Conservation (phyloP, 2,888 invertebrate genomes). For the Callosobruchus maculatus region DNA sequence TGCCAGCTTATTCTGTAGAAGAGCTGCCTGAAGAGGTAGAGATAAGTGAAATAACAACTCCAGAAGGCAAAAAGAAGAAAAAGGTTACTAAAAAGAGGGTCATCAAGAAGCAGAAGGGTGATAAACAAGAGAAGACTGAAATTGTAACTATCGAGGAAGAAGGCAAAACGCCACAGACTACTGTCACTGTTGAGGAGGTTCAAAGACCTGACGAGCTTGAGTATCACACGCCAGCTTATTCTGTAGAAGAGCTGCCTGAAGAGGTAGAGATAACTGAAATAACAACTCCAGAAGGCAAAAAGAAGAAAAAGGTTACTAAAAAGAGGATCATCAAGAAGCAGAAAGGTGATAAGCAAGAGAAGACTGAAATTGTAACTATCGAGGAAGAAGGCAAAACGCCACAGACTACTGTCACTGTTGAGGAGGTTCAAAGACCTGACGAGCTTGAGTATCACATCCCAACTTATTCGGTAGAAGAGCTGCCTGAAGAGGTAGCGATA, state of each 20-base stretch:
- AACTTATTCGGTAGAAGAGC: conserved; percentile 35
- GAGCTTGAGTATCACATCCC: conserved; percentile 27
- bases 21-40: conserved; percentile 31
- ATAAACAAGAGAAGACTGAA: conserved; percentile 42
- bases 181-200: conserved; percentile 27
- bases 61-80: conserved; percentile 26
- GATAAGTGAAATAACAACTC: conserved; percentile 14
- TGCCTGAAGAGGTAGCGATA: conserved; percentile 31
- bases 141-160: conserved; percentile 48
- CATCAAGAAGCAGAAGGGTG: conserved; percentile 44
- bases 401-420: conserved; percentile 35
- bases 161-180: conserved; percentile 34
- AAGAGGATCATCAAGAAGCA: conserved; percentile 36
- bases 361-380: conserved; percentile 39
- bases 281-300: conserved; percentile 29
- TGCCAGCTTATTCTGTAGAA: conserved; percentile 15
- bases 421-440: conserved; percentile 28
- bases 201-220: conserved; percentile 30
- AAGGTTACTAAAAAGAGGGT: conserved; percentile 41
- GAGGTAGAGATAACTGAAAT: conserved; percentile 24
- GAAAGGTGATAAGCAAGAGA: conserved; percentile 35
- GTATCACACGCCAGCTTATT: conserved; percentile 16
- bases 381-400: conserved; percentile 39
- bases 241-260: conserved; percentile 30
- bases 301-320: conserved; percentile 34